These are phyloP conservation scores for Myoxocephalus aenaeus DNA, from an alignment of 2,797 vertebrate genomes.

Conservation along the genomic window DNA sequence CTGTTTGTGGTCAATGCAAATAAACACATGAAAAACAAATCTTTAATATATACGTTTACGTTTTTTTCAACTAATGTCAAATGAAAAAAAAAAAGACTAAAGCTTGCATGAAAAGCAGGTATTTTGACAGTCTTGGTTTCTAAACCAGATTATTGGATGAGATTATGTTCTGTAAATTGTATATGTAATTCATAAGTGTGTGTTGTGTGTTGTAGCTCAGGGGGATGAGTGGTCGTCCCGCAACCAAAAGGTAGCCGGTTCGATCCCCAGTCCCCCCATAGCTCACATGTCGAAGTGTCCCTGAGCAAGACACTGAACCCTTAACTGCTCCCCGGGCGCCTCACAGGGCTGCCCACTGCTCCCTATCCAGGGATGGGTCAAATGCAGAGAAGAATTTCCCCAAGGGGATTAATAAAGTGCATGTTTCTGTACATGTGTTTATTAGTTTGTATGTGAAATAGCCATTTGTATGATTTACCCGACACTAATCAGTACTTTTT, in stretches of 20 bases:
- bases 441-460: background rate
- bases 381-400: too few relatives aligned
- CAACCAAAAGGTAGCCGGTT: too few relatives aligned
- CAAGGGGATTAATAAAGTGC: too few relatives aligned
- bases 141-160: background rate
- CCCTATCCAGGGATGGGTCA: too few relatives aligned
- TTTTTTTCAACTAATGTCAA: background rate
- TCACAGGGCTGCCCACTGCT: too few relatives aligned
- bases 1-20: slow-evolving; percentile 36
- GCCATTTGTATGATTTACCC: background rate
- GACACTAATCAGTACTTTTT: background rate
- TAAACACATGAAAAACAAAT: slow-evolving; percentile 25
- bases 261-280: too few relatives aligned
- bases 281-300: too few relatives aligned
- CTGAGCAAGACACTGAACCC: too few relatives aligned
- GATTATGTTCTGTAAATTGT: too few relatives aligned
- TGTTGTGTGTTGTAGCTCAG: too few relatives aligned
- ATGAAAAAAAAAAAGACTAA: background rate
- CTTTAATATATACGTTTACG: background rate
- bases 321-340: too few relatives aligned
- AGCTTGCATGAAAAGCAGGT: background rate
- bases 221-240: too few relatives aligned
- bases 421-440: background rate
- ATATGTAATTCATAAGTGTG: background rate
- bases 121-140: background rate